These are phyloP conservation scores for Camponotus vicinus DNA, from an alignment of 1,140 invertebrate species.

Conservation along the genomic window DNA sequence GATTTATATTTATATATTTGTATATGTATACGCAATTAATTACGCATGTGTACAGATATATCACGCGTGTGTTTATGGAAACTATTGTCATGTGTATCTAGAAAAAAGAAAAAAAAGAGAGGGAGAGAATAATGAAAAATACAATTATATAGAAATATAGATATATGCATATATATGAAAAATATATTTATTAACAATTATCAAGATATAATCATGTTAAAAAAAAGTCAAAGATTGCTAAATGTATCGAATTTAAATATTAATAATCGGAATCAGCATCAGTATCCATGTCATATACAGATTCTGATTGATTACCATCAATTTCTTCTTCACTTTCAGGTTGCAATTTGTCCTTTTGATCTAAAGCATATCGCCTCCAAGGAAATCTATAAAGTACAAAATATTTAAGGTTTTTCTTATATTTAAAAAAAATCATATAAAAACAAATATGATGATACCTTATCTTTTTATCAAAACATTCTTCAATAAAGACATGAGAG, in stretches of 20 bases:
- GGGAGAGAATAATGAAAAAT: too few species aligned
- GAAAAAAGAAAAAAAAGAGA: too few species aligned
- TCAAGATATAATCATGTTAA: too few species aligned
- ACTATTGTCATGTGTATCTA: too few species aligned
- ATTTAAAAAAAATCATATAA: background rate
- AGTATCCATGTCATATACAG: constrained; percentile 80
- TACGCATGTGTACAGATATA: too few species aligned
- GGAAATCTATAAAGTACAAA: constrained; percentile 77
- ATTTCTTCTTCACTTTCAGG: constrained; percentile 85
- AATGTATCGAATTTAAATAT: background rate
- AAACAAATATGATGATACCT: constrained; percentile 76
- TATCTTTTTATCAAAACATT: constrained; percentile 81
- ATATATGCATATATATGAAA: too few species aligned
- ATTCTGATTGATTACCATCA: constrained; percentile 67
- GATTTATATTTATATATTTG: too few species aligned
- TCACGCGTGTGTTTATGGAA: too few species aligned
- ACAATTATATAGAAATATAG: too few species aligned
- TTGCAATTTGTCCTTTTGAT: constrained; percentile 74
- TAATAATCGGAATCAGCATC: constrained; percentile 79
- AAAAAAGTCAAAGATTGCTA: background rate
- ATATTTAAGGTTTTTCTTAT: background rate
- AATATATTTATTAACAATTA: too few species aligned
- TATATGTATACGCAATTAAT: too few species aligned
- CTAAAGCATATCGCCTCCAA: constrained; percentile 83
- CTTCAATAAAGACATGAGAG: constrained; percentile 82